A percentile compares a stretch with the other conserved stretches of the same genome.
Conservation (phyloP, 2,888 invertebrate species). For the Drosophila incognita region DNA sequence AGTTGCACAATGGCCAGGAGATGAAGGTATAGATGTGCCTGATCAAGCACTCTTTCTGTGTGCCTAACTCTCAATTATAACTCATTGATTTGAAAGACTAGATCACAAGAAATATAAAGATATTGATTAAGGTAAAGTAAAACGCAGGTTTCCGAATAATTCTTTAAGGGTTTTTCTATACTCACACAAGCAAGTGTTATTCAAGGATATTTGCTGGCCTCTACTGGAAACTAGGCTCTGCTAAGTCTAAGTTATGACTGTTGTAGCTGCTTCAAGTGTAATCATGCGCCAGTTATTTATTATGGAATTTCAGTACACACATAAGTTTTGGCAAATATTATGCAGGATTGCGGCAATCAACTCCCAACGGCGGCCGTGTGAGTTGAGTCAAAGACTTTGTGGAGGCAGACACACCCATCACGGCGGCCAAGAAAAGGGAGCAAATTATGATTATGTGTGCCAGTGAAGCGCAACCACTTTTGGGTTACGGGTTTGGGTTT, state of each 20-base stretch:
- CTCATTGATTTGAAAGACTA: neutral
- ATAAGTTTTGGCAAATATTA: constrained; percentile 58
- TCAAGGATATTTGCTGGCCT: neutral
- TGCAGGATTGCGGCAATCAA: constrained; percentile 49
- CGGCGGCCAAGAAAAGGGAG: constrained; percentile 1
- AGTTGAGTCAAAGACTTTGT: neutral
- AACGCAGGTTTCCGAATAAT: neutral
- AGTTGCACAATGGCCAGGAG: neutral
- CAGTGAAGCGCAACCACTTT: constrained; percentile 57
- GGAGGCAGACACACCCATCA: constrained; percentile 9
- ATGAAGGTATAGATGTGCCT: neutral
- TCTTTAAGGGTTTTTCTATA: neutral
- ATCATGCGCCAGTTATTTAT: constrained; percentile 82
- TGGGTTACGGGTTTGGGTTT: constrained; percentile 3
- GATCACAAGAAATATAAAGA: neutral
- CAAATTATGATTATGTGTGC: constrained; percentile 52
- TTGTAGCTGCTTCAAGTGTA: constrained; percentile 38
- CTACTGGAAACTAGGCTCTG: neutral
- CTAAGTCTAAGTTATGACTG: neutral
- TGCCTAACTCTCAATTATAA: neutral
- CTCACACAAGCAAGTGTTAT: neutral
- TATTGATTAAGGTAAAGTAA: neutral
- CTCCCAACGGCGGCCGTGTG: neutral
- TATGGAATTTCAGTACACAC: constrained; percentile 75
- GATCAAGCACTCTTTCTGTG: neutral